phyloP scores from a whole-genome alignment of 2,797 vertebrate genomes.

The Sebastes goodei region DNA sequence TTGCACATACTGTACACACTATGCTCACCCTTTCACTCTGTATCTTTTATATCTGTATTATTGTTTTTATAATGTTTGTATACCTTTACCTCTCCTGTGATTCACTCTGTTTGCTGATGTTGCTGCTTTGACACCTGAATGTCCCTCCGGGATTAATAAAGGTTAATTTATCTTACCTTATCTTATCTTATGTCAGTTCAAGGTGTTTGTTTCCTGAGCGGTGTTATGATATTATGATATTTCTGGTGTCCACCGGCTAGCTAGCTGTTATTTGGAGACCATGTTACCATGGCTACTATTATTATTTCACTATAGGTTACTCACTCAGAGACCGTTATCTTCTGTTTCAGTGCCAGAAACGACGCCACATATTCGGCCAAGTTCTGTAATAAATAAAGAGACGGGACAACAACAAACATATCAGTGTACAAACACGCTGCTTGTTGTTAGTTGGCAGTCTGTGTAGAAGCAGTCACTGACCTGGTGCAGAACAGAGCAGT shows the following conservation, averaged over 20 bases:
- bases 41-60: too few species aligned
- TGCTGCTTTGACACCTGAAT: too few species aligned
- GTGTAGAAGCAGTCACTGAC: conserved; percentile 50
- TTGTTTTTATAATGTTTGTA: too few species aligned
- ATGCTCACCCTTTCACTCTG: too few species aligned
- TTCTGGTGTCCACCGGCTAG: fast-evolving
- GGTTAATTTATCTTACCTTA: too few species aligned
- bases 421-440: background rate
- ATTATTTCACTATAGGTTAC: conserved; percentile 59
- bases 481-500: conserved; percentile 87
- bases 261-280: background rate
- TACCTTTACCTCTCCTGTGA: too few species aligned
- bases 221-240: too few species aligned
- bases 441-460: background rate
- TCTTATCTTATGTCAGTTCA: too few species aligned
- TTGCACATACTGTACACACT: too few species aligned
- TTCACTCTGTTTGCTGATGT: too few species aligned
- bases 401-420: background rate
- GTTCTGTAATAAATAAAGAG: conserved; percentile 80
- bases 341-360: conserved; percentile 93
- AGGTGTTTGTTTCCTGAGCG: background rate
- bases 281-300: background rate
- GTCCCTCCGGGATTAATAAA: too few species aligned
- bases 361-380: conserved; percentile 93
- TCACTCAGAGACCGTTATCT: conserved; percentile 93